Percentiles rank a stretch among this genome's conserved stretches.
phyloP scores from a whole-genome alignment of 23 tunicate species.

The Phallusia fumigata region DNA sequence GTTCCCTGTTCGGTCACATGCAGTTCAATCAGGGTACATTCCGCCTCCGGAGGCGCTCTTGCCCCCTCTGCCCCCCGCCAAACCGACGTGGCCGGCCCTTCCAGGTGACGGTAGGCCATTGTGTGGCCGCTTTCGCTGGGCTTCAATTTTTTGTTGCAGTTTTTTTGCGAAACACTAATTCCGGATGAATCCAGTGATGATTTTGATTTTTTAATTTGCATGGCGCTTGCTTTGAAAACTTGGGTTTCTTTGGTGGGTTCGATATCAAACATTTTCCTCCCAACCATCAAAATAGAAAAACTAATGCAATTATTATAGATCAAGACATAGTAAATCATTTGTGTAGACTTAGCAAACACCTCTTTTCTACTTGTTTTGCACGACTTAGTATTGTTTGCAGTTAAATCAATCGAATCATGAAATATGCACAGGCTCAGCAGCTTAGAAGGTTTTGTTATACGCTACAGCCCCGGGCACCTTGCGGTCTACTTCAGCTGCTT shows the following conservation, averaged over 20 bases:
- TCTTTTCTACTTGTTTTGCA: no score
- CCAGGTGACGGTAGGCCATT: background rate
- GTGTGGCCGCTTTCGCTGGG: background rate
- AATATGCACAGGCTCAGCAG: no score
- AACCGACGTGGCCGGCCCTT: constrained; percentile 9
- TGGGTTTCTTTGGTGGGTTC: no score
- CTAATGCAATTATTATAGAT: no score
- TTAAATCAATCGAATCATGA: no score
- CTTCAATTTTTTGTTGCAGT: background rate
- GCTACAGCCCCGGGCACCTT: background rate
- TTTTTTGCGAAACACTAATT: no score
- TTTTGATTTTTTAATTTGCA: background rate
- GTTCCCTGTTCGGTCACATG: background rate
- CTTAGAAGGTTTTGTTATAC: no score
- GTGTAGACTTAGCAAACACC: no score
- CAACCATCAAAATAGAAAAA: no score
- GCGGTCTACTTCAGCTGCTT: background rate
- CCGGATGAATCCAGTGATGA: background rate
- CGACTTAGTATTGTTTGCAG: no score
- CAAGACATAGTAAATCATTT: no score
- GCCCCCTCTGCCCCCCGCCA: background rate
- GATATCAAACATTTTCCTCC: no score
- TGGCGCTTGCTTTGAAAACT: background rate
- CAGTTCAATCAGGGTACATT: background rate
- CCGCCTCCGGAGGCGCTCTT: constrained; percentile 11